These are phyloP conservation scores for Stomatorhinus ivindoensis DNA, from an alignment of 2,113 vertebrate species.

Conservation along the genomic window DNA sequence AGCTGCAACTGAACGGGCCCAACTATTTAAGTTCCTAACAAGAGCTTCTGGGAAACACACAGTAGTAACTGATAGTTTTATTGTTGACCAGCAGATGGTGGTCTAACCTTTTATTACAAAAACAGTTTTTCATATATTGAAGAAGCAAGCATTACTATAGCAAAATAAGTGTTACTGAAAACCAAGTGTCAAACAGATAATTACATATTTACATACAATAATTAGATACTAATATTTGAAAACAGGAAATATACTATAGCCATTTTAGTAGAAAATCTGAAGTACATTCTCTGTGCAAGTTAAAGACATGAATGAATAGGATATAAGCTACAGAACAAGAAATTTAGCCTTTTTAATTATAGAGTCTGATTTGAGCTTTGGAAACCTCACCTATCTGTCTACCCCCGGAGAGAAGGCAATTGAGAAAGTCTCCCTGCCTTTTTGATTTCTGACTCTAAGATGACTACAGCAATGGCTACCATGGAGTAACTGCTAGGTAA, in stretches of 20 bases:
- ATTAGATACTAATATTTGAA: not conserved
- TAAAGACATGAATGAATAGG: not conserved
- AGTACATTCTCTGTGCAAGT: not conserved
- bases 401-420: not conserved
- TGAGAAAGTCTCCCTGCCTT: not conserved
- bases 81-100: constrained; percentile 13
- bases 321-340: not conserved
- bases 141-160: not conserved
- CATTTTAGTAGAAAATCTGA: not conserved
- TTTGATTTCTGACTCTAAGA: constrained; percentile 5
- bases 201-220: not conserved
- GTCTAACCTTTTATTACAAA: not conserved
- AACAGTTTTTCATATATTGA: not conserved
- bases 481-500: not conserved
- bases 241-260: not conserved
- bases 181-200: not conserved
- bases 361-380: not conserved
- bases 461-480: not conserved
- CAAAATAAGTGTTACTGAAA: not conserved
- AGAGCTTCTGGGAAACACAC: not conserved
- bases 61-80: not conserved
- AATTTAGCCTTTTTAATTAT: not conserved
- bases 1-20: not conserved
- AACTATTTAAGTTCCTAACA: not conserved
- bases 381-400: not conserved